A percentile compares a stretch with the other conserved stretches of the same genome.
Evolutionary conservation across 2,113 vertebrate species (phyloP).

Genomic region (Spheniscus mendiculus): DNA sequence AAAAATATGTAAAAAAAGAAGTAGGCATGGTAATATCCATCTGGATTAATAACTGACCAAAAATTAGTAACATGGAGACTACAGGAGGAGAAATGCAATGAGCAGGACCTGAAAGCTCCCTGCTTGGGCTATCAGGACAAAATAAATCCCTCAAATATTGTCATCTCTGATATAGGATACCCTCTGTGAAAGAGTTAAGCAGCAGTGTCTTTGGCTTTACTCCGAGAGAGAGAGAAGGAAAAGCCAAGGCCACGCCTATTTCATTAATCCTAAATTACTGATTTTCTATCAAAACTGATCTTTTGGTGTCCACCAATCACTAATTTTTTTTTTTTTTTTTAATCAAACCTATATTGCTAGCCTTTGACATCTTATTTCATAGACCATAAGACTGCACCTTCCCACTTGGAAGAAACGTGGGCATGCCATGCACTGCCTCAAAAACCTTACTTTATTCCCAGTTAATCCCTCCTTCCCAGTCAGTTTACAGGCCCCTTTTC

Average conservation of each 20-base stretch:
- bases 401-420: background rate
- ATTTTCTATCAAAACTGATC: background rate
- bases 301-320: background rate
- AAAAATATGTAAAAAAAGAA: background rate
- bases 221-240: background rate
- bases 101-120: background rate
- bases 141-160: accelerated
- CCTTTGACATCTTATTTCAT: background rate
- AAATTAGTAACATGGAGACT: accelerated
- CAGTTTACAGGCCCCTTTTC: no score
- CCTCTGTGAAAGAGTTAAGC: accelerated
- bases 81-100: accelerated
- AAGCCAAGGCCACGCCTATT: background rate
- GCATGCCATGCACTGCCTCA: background rate
- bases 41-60: accelerated
- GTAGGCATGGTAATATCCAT: background rate
- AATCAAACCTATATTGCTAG: no score
- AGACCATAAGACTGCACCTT: accelerated
- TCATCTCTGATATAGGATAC: accelerated
- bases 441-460: background rate
- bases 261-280: background rate
- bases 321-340: no score
- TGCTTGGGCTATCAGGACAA: background rate
- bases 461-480: background rate
- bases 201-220: background rate